Conservation (phyloP, 2,888 invertebrate species). For the Megaustenia siamemsis region DNA sequence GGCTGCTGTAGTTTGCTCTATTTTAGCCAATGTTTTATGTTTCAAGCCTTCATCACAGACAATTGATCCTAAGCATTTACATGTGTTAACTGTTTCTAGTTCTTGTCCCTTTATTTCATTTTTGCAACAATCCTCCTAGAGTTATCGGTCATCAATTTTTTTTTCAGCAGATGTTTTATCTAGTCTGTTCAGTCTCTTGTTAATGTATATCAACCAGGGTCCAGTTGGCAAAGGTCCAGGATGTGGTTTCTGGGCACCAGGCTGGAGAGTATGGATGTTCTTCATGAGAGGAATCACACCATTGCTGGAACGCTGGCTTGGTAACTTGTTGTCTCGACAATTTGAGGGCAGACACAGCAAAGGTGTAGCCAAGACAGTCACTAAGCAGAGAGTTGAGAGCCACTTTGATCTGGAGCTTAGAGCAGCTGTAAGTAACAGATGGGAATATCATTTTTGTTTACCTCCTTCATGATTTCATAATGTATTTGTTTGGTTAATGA, state of each 20-base stretch:
- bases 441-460: no score
- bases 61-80: no score
- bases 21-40: no score
- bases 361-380: constrained; percentile 99
- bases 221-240: constrained; percentile 99
- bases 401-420: constrained; percentile 99
- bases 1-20: no score
- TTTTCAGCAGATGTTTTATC: no score
- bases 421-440: constrained; percentile 86
- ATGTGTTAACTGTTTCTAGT: no score
- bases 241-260: constrained; percentile 98
- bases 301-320: constrained; percentile 98
- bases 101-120: no score
- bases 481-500: no score
- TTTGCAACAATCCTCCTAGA: no score
- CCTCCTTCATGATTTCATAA: no score
- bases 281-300: constrained; percentile 99
- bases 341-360: constrained; percentile 99
- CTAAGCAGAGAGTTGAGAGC: constrained; percentile 99
- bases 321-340: constrained; percentile 97
- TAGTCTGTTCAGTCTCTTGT: not conserved
- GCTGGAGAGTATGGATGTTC: constrained; percentile 99
- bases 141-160: no score
- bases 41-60: no score
- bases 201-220: constrained; percentile 83